Evolutionary conservation across 2,888 invertebrate genomes (phyloP), one percentile per base, ranked within the genome.

Genomic region (Deroplatys truncata): DNA sequence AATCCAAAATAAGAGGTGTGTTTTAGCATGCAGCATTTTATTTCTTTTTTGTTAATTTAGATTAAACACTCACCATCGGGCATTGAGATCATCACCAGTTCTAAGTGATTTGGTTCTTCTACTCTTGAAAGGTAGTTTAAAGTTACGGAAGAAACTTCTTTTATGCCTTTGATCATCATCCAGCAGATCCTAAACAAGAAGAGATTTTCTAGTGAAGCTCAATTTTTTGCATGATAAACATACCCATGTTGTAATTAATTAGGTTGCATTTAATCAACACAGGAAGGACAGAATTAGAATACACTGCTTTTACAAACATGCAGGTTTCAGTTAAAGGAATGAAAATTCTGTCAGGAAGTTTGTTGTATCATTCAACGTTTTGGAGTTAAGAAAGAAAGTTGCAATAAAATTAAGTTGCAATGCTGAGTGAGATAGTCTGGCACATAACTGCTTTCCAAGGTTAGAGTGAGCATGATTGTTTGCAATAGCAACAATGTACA

Each of bases 101-200:
- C 94, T 92, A 85, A 94, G 92, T 1, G 94, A 93, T 91, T 95
- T 96, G n/a, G 95, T 94, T 5, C 95, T 94, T 13, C 96, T 95
- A 92, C 95, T 95, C 92, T 95, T 95, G 92, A 97, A 95, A 16
- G 96, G 96, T 92, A 96, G 94, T 92, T 96, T 96, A 87, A 97
- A 94, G 92, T 96, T 96, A 82, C 96, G 96, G 92, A 97, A 97
- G 92, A 97, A 96, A 28, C 97, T 95, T 90, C 95, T 94, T 90
- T 95, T 95, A 90, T 94, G 93, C 91, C 94, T 95, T 89, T 94
- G 94, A 91, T 95, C 95, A 85, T 95, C 95, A 91, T 94, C 95
- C 91, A 94, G 93, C 89, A 93, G 92, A 91, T 94, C 94, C 92
- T 92, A 90, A 1, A 88, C 4, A 86, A 87, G 88, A 31, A 82